These are phyloP conservation scores for Psittacula cyanocephala DNA, from an alignment of 2,113 vertebrate genomes.

Conservation along the genomic window DNA sequence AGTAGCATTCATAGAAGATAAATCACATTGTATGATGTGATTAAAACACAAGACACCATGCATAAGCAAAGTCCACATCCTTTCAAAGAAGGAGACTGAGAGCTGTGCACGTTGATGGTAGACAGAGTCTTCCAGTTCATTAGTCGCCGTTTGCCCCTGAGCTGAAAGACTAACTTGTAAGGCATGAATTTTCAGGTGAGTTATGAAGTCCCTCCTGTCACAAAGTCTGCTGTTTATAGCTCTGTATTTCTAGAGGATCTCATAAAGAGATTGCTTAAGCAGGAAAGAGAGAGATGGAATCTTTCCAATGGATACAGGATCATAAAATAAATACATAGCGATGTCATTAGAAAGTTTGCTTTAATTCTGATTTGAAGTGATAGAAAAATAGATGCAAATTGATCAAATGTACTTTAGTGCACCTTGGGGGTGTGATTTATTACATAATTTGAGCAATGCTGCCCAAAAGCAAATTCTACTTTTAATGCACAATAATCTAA, in stretches of 20 bases:
- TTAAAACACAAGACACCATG: fast-evolving
- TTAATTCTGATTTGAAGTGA: neutral
- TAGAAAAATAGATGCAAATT: neutral
- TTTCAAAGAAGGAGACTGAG: neutral
- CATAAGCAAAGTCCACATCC: neutral
- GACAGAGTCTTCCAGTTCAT: neutral
- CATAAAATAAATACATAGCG: neutral
- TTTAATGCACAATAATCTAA: neutral
- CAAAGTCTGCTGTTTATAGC: neutral
- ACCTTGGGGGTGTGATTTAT: neutral
- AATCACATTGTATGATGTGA: neutral
- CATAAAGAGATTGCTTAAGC: neutral
- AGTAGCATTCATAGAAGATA: neutral
- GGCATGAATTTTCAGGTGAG: neutral
- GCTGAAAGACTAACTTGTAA: neutral
- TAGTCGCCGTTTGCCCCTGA: neutral
- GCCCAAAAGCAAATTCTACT: neutral
- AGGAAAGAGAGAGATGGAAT: neutral
- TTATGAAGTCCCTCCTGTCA: neutral
- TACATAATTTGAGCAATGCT: neutral
- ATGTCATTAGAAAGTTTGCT: neutral
- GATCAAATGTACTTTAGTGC: neutral
- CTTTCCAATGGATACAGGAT: neutral
- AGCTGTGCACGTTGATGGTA: fast-evolving
- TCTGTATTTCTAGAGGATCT: neutral